Evolutionary conservation across 2,888 invertebrate species (phyloP).

Genomic region (Sipunculus nudus): DNA sequence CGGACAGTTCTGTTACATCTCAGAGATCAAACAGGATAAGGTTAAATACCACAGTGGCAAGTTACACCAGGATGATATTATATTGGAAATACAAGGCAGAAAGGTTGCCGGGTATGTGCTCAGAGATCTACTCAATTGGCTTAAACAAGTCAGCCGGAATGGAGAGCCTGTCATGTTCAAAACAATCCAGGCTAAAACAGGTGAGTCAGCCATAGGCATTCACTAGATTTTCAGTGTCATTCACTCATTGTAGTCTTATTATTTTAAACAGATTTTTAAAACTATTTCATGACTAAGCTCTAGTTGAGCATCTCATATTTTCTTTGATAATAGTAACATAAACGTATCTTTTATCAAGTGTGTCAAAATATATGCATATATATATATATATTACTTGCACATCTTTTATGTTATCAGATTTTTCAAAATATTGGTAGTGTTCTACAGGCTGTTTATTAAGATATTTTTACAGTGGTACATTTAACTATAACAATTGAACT

Average conservation of each 20-base stretch:
- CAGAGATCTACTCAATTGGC: slow-evolving; percentile 70
- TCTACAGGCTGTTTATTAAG: no score
- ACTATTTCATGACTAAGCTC: no score
- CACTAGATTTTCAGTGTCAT: background rate
- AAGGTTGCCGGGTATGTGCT: slow-evolving; percentile 72
- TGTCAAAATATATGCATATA: no score
- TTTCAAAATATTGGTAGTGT: no score
- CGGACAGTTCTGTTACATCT: slow-evolving; percentile 62
- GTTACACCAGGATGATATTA: slow-evolving; percentile 64
- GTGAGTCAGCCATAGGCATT: slow-evolving; percentile 56
- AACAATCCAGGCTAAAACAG: slow-evolving; percentile 69
- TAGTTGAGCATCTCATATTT: no score
- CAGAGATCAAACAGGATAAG: slow-evolving; percentile 54
- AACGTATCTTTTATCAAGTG: no score
- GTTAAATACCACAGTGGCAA: slow-evolving; percentile 62
- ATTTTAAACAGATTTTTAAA: background rate
- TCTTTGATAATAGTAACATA: no score
- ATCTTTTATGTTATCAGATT: no score
- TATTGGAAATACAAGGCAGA: slow-evolving; percentile 71
- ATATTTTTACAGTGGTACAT: no score
- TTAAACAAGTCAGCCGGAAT: slow-evolving; percentile 70
- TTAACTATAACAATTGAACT: no score
- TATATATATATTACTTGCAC: no score
- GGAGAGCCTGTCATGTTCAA: slow-evolving; percentile 70
- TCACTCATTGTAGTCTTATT: background rate